These are phyloP conservation scores for Leptopilina clavipes DNA, from an alignment of 1,140 invertebrate species.

Conservation along the genomic window DNA sequence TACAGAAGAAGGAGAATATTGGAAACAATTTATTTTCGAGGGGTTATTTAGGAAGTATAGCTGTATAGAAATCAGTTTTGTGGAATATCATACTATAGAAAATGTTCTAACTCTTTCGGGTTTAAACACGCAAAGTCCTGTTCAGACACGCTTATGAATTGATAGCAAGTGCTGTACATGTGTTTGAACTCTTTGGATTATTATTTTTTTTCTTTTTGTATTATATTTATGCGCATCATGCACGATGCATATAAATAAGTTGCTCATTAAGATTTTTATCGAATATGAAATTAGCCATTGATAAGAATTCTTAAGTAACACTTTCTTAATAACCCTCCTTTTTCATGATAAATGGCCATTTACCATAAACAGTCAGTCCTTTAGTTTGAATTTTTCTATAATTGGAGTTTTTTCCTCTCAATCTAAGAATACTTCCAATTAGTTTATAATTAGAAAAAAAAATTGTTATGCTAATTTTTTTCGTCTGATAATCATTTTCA, in stretches of 20 bases:
- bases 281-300: conserved; percentile 26
- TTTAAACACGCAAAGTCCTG: conserved; percentile 8
- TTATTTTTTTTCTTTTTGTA: not conserved
- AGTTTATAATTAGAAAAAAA: not conserved
- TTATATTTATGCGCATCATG: conserved; percentile 31
- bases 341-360: not conserved
- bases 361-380: not conserved
- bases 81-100: not conserved
- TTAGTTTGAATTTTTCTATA: not conserved
- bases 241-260: not conserved
- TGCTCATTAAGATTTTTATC: conserved; percentile 30
- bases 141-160: conserved; percentile 23
- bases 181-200: not conserved
- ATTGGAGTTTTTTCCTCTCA: not conserved
- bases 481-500: no score
- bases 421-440: not conserved
- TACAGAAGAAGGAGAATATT: not conserved
- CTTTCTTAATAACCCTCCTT: not conserved
- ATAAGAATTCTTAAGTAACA: conserved; percentile 5
- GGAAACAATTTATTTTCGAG: not conserved
- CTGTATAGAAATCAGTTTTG: conserved; percentile 19
- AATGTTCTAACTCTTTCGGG: conserved; percentile 21
- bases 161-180: not conserved
- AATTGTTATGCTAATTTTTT: no score
- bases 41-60: not conserved